Percentiles rank a stretch among this genome's conserved stretches.
phyloP scores from a whole-genome alignment of 2,113 vertebrate species.

The Ciconia boyciana region DNA sequence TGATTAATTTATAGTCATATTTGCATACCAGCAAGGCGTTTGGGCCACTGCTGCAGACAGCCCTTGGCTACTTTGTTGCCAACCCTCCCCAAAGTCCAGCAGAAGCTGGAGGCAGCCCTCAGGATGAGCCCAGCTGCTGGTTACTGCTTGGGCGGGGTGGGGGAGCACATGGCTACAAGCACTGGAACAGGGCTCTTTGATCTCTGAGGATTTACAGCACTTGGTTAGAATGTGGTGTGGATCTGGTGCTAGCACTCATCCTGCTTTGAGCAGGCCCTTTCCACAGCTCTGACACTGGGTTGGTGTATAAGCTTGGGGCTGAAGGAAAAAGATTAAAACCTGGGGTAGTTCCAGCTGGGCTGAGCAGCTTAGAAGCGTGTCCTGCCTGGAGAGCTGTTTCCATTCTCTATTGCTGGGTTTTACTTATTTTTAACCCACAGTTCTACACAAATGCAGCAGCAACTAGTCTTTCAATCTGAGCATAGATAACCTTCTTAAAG shows the following conservation, averaged over 20 bases:
- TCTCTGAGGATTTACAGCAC: not conserved
- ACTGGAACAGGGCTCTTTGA: not conserved
- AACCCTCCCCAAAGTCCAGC: too few relatives aligned
- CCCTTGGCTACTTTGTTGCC: too few relatives aligned
- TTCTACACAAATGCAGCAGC: not conserved
- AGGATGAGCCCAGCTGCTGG: too few relatives aligned
- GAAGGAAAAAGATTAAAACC: not conserved
- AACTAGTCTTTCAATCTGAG: not conserved
- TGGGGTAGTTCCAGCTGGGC: not conserved
- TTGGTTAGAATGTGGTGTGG: not conserved
- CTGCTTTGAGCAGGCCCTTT: not conserved
- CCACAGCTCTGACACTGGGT: not conserved
- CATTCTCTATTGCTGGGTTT: not conserved
- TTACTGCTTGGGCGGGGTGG: too few relatives aligned
- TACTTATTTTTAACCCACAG: not conserved
- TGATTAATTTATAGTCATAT: too few relatives aligned
- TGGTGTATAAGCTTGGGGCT: not conserved
- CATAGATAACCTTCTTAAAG: not conserved
- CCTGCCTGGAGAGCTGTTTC: not conserved
- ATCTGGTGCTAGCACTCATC: not conserved
- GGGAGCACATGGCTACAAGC: too few relatives aligned
- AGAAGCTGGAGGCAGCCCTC: too few relatives aligned
- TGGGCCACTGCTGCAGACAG: too few relatives aligned
- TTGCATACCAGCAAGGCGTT: too few relatives aligned
- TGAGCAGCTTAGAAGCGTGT: not conserved